phyloP scores from a whole-genome alignment of 37 sponge, comb jelly and placozoan species.

The Mnemiopsis leidyi region DNA sequence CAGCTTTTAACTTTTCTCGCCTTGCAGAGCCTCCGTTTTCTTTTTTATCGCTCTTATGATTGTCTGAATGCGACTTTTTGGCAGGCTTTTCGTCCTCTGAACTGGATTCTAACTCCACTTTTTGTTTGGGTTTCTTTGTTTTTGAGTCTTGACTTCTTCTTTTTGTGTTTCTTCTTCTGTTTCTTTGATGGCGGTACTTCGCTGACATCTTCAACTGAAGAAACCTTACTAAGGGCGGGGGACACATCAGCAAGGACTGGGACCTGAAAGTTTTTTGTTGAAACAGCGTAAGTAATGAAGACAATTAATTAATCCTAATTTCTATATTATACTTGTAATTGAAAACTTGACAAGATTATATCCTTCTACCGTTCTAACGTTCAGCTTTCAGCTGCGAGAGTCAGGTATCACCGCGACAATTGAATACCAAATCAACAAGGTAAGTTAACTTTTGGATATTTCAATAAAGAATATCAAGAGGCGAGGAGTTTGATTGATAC shows the following conservation, averaged over 20 bases:
- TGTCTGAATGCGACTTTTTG: background rate
- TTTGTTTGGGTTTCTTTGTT: background rate
- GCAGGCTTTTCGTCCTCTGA: background rate
- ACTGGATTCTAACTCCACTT: background rate
- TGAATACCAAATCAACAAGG: too few relatives aligned
- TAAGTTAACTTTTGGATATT: too few relatives aligned
- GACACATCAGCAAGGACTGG: background rate
- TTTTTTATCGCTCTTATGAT: background rate
- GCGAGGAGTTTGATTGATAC: too few relatives aligned
- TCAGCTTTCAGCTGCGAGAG: too few relatives aligned
- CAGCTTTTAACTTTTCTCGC: background rate
- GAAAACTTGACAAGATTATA: too few relatives aligned
- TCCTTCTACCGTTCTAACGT: too few relatives aligned
- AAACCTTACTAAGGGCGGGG: constrained; percentile 13
- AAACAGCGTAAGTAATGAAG: too few relatives aligned
- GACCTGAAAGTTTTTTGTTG: too few relatives aligned
- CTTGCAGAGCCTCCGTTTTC: background rate
- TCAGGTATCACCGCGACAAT: too few relatives aligned
- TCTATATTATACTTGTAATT: too few relatives aligned
- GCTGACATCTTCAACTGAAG: background rate
- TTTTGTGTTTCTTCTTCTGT: constrained; percentile 28
- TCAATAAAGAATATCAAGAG: too few relatives aligned
- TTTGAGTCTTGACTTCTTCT: background rate
- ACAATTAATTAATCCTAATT: too few relatives aligned
- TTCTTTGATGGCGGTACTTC: background rate